These are phyloP conservation scores for Ailuropoda melanoleuca DNA, from an alignment of 2,113 vertebrate species.

Conservation along the genomic window DNA sequence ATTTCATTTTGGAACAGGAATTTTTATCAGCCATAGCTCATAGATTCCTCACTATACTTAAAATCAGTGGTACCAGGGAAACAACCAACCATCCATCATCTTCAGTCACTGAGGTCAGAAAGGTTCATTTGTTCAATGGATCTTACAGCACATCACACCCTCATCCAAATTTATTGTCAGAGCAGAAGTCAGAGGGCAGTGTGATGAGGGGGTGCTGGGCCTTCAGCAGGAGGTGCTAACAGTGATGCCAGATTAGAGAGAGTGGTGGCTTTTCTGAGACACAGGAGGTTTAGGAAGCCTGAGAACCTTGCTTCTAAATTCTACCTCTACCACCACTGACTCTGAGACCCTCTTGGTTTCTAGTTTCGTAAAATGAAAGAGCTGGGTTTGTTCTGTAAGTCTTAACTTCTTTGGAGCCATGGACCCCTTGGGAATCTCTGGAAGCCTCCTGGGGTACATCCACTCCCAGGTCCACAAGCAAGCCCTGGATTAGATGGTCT, in stretches of 20 bases:
- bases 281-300: background rate
- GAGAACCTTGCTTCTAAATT: background rate
- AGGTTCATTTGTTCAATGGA: background rate
- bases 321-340: background rate
- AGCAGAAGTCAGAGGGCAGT: background rate
- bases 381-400: background rate
- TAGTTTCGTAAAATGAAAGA: background rate
- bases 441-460: background rate
- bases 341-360: background rate
- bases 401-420: background rate
- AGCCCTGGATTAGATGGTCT: background rate
- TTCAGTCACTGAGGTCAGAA: background rate
- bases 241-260: background rate
- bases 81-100: background rate
- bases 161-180: background rate
- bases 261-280: background rate
- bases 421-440: background rate
- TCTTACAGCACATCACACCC: background rate
- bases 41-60: background rate
- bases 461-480: background rate
- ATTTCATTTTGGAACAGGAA: background rate
- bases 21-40: background rate
- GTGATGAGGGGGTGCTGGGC: background rate
- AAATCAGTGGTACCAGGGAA: background rate
- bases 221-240: background rate